Evolutionary conservation across 2,113 vertebrate genomes (phyloP).

Genomic region (Chitala chitala): DNA sequence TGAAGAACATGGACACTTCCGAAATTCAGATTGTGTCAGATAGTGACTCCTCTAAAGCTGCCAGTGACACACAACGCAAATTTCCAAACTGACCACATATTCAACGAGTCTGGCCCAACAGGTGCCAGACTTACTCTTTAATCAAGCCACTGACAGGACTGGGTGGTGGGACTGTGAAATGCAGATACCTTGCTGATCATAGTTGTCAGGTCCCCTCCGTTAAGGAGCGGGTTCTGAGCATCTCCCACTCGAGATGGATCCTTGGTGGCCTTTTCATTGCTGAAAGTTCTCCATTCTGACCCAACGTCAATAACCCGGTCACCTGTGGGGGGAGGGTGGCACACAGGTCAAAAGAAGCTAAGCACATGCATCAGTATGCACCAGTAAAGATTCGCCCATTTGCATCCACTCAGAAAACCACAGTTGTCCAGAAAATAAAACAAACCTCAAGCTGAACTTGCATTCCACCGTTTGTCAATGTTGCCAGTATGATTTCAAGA

Average conservation of each 20-base stretch:
- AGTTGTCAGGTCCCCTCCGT: conserved; percentile 90
- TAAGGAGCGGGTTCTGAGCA: conserved; percentile 90
- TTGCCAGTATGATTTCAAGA: too few species aligned
- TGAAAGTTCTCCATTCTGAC: conserved; percentile 98
- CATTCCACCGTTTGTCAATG: background rate
- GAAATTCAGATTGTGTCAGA: too few species aligned
- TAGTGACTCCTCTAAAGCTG: too few species aligned
- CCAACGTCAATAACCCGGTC: conserved; percentile 96
- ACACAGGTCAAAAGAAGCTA: too few species aligned
- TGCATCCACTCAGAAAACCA: too few species aligned
- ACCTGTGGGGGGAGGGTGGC: conserved; percentile 60
- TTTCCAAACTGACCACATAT: background rate
- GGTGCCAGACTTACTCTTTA: too few species aligned
- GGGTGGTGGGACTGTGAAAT: background rate
- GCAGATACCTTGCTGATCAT: conserved; percentile 83
- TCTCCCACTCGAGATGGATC: conserved; percentile 97
- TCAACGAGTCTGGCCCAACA: background rate
- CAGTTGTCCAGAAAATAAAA: background rate
- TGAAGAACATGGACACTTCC: too few species aligned
- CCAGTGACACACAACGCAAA: background rate
- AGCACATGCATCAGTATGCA: too few species aligned
- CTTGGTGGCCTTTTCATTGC: conserved; percentile 97
- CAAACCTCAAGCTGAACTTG: background rate
- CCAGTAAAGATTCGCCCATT: too few species aligned
- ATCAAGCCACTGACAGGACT: background rate